A percentile compares a stretch with the other conserved stretches of the same genome.
These are phyloP conservation scores for Gambusia affinis DNA, from an alignment of 2,113 vertebrate species.

Conservation along the genomic window DNA sequence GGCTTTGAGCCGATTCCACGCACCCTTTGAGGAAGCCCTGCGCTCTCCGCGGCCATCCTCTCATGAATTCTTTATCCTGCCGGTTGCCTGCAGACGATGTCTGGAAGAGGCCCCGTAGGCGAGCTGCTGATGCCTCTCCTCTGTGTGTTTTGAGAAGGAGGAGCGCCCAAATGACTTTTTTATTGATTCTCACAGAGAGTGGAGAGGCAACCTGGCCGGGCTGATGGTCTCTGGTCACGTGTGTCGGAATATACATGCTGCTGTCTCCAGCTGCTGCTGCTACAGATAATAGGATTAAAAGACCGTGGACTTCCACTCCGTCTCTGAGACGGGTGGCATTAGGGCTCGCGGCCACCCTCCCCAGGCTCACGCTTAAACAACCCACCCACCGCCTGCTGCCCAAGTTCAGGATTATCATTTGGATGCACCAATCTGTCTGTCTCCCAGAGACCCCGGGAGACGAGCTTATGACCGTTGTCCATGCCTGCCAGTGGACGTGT, in stretches of 20 bases:
- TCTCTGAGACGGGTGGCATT: slow-evolving; percentile 50
- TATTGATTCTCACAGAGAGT: slow-evolving; percentile 59
- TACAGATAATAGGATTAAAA: slow-evolving; percentile 67
- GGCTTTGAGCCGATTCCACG: slow-evolving; percentile 22
- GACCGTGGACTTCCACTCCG: slow-evolving; percentile 42
- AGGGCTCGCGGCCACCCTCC: slow-evolving; percentile 19
- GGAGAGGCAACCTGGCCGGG: slow-evolving; percentile 13
- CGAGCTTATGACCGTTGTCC: slow-evolving; percentile 16
- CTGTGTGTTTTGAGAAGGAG: slow-evolving; percentile 9
- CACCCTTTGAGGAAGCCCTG: slow-evolving; percentile 26
- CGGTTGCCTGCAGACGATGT: slow-evolving; percentile 63
- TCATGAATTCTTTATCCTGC: slow-evolving; percentile 74
- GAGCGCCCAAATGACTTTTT: slow-evolving; percentile 57
- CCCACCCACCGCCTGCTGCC: slow-evolving; percentile 27
- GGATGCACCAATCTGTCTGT: slow-evolving; percentile 51
- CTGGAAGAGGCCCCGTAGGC: slow-evolving; percentile 30
- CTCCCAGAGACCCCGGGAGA: slow-evolving; percentile 30
- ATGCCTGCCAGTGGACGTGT: background rate
- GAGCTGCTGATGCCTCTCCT: slow-evolving; percentile 30
- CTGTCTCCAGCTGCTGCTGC: slow-evolving; percentile 53
- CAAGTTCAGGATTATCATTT: slow-evolving; percentile 54
- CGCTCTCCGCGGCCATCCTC: slow-evolving; percentile 19
- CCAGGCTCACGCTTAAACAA: slow-evolving; percentile 5
- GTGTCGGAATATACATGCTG: slow-evolving; percentile 12
- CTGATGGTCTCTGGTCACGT: slow-evolving; percentile 9